These are phyloP conservation scores for Onychomys leucogaster DNA, from an alignment of 2,797 vertebrate species.

Conservation along the genomic window DNA sequence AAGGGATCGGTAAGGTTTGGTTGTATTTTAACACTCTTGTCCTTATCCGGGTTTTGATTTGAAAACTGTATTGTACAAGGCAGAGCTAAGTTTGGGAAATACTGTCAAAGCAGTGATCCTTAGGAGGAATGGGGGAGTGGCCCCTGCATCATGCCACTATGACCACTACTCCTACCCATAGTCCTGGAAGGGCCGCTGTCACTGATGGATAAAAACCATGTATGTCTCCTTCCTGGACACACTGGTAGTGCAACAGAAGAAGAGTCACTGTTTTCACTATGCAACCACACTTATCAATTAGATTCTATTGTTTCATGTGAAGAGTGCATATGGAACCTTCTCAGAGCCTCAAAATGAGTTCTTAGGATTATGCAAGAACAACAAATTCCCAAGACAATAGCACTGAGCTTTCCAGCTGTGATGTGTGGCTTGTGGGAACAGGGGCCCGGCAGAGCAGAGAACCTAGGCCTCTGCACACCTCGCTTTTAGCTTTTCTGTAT, in stretches of 20 bases:
- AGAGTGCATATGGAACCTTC: not conserved
- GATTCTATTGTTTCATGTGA: not conserved
- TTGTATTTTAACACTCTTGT: not conserved
- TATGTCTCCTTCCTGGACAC: not conserved
- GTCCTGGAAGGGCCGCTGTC: not conserved
- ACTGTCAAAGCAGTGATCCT: not conserved
- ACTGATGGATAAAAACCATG: too few relatives aligned
- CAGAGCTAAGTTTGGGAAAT: not conserved
- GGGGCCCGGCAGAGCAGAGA: not conserved
- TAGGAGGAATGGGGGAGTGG: not conserved
- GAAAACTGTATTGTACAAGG: constrained; percentile 14
- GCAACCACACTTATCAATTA: not conserved
- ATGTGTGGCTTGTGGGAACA: not conserved
- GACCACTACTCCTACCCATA: not conserved
- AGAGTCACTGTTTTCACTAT: not conserved
- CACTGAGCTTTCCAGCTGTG: not conserved
- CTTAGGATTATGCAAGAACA: not conserved
- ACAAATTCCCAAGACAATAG: not conserved
- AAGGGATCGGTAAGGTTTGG: not conserved
- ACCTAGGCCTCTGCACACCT: not conserved
- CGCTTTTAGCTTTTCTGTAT: not conserved
- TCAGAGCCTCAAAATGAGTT: not conserved
- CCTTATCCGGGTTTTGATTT: not conserved
- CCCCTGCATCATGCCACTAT: accelerated
- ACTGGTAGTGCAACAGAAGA: not conserved